A percentile compares a stretch with the other conserved stretches of the same genome.
phyloP scores from a whole-genome alignment of 2,797 vertebrate genomes.

The Notolepis coatsorum region DNA sequence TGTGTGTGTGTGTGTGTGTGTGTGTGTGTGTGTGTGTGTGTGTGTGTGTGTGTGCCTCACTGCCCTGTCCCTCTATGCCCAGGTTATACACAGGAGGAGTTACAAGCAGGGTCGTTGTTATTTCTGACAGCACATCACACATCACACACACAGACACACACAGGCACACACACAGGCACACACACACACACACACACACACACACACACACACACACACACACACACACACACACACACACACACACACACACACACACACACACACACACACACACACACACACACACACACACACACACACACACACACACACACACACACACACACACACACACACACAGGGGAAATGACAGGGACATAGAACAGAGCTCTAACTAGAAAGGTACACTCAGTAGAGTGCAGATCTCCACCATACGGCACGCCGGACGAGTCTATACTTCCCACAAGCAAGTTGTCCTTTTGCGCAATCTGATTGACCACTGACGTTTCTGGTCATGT shows the following conservation, averaged over 20 bases:
- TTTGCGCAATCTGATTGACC: no score
- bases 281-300: background rate
- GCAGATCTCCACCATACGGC: no score
- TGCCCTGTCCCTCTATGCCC: conserved; percentile 59
- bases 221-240: background rate
- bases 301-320: conserved; percentile 17
- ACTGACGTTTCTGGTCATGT: no score
- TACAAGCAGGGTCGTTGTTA: conserved; percentile 66
- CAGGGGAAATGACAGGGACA: conserved; percentile 12
- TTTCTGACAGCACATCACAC: conserved; percentile 62
- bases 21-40: conserved; percentile 36
- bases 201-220: no score
- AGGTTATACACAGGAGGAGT: conserved; percentile 63
- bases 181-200: no score
- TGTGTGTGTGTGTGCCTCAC: conserved; percentile 45
- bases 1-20: conserved; percentile 31
- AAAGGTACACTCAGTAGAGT: no score
- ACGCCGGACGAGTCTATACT: no score
- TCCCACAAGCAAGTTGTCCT: no score
- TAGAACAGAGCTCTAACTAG: conserved; percentile 49
- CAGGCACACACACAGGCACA: conserved; percentile 16
- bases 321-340: conserved; percentile 8
- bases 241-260: background rate
- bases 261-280: conserved; percentile 7
- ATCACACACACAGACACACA: conserved; percentile 13